Conservation (phyloP, 2,797 vertebrate species). For the Hybognathus amarus region DNA sequence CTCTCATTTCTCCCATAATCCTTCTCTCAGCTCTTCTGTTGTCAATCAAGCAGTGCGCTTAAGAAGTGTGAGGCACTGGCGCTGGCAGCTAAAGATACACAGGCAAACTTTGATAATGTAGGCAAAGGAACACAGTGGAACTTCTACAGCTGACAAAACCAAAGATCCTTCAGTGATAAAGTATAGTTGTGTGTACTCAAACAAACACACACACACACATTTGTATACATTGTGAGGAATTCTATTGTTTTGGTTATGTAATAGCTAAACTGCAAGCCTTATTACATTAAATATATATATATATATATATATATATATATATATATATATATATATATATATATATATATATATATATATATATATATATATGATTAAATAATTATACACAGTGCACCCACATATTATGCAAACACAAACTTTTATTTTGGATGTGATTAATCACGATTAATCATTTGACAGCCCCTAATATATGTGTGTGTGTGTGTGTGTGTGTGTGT, state of each 20-base stretch:
- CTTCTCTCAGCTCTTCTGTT: constrained; percentile 41
- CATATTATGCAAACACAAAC: too few relatives aligned
- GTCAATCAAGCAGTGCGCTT: constrained; percentile 52
- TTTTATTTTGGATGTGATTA: too few relatives aligned
- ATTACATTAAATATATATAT: too few relatives aligned
- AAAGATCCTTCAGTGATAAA: not conserved
- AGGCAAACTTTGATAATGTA: constrained; percentile 42
- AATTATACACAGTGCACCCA: too few relatives aligned
- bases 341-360: too few relatives aligned
- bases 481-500: too few relatives aligned
- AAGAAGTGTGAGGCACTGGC: constrained; percentile 26
- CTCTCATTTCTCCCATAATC: constrained; percentile 46
- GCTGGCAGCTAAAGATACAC: constrained; percentile 22
- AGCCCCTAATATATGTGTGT: too few relatives aligned
- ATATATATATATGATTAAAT: too few relatives aligned
- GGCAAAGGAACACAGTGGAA: constrained; percentile 14
- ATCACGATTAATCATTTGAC: too few relatives aligned
- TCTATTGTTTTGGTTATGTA: not conserved
- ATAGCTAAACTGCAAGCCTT: not conserved
- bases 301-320: not conserved
- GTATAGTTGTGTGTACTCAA: not conserved
- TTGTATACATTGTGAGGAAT: not conserved
- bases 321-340: too few relatives aligned
- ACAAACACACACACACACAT: not conserved
- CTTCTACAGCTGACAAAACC: constrained; percentile 16